Evolutionary conservation across 37 sponge, comb jelly and placozoan genomes (phyloP), one percentile per base, ranked within the genome.

Genomic region (Cliona cf. orientalis): DNA sequence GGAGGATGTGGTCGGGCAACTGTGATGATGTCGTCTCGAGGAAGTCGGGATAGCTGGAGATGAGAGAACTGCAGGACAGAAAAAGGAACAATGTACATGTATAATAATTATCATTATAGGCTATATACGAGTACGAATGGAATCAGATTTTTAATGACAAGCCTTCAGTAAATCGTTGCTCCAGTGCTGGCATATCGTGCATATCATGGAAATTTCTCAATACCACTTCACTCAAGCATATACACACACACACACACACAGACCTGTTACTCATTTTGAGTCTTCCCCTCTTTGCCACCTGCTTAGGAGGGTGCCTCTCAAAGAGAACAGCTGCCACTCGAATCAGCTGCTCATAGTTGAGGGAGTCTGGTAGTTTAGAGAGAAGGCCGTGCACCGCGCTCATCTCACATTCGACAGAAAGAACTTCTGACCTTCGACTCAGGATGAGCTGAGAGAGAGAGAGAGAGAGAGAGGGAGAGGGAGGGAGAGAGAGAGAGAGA

Each of bases 391-490:
- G 96, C 0, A 95, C 93, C 0, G 81, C 65, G 53, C 91, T 89
- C 90, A 95, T 81, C 60, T 95, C 96, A 89, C 96, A 95, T 32
- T 89, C 87, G 39, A 89, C 66, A 0, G 81, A 41, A 55, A 95
- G 56, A 7, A 95, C 79, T 43, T 95, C 88, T 1, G 89, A 55
- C 17, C 87, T 46, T 17, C 85, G 81, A 0, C 28, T 44, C 34
- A 92, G 35, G 36, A 95, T 71, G 25, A 92, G 76, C 94, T 94
- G 65, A 2, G 28, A 29, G 58, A n/a, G 33, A 57, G 41, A 59
- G 35, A 4, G 25, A 29, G 28, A 72, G 32, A 9, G 12, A 9
- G 58, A 12, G 75, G 28, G 23, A 56, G 5, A 32, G 53, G 42
- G 14, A 7, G 40, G 37, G 69, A 36, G 40, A 37, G 6, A 68